A percentile compares a stretch with the other conserved stretches of the same genome.
These are phyloP conservation scores for Noctilio leporinus DNA, from an alignment of 2,113 vertebrate species.

Conservation along the genomic window DNA sequence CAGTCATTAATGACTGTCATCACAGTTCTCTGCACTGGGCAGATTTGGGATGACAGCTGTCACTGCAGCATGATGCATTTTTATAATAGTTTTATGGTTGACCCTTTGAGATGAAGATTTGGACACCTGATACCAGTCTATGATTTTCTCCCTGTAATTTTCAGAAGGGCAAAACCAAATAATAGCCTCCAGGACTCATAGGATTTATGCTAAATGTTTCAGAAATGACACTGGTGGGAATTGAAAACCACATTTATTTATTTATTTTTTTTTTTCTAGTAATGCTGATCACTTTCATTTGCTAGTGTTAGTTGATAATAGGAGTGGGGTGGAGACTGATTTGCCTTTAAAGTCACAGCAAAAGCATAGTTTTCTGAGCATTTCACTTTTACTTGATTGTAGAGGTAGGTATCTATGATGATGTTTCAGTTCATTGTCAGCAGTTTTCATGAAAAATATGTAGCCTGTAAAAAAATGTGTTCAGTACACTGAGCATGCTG, in stretches of 20 bases:
- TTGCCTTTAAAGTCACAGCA: slow-evolving; percentile 41
- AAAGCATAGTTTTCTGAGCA: background rate
- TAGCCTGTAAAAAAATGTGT: background rate
- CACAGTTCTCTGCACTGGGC: slow-evolving; percentile 8
- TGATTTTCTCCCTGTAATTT: slow-evolving; percentile 69
- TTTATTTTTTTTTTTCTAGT: slow-evolving; percentile 21
- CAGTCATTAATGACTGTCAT: slow-evolving; percentile 54
- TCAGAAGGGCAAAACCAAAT: slow-evolving; percentile 60
- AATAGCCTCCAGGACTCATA: slow-evolving; percentile 43
- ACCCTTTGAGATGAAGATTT: slow-evolving; percentile 59
- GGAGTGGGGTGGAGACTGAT: background rate
- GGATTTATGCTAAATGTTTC: slow-evolving; percentile 60
- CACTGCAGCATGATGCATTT: slow-evolving; percentile 61
- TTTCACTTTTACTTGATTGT: slow-evolving; percentile 49
- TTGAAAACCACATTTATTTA: slow-evolving; percentile 31
- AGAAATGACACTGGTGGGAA: slow-evolving; percentile 40
- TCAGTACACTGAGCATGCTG: background rate
- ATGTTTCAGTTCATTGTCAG: background rate
- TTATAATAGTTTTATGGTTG: slow-evolving; percentile 74
- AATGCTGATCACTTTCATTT: slow-evolving; percentile 51
- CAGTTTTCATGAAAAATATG: slow-evolving; percentile 13
- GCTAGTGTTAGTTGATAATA: background rate
- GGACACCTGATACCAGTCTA: slow-evolving; percentile 63
- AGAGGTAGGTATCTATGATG: slow-evolving; percentile 7
- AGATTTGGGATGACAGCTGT: slow-evolving; percentile 69